phyloP scores from a whole-genome alignment of 2,797 vertebrate species.

The Macropodus opercularis region DNA sequence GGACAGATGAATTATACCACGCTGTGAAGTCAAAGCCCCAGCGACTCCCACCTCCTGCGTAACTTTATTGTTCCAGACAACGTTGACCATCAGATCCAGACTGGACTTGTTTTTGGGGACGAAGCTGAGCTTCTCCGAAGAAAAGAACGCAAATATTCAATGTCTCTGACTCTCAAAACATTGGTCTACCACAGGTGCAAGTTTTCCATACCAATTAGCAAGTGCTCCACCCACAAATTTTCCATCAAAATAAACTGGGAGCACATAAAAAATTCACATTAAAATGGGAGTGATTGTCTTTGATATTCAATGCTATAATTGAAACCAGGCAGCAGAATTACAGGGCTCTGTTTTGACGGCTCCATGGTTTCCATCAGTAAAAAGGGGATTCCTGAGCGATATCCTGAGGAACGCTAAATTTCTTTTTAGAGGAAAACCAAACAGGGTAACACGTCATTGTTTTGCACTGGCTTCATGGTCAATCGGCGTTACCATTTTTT shows the following conservation, averaged over 20 bases:
- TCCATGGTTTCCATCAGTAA: constrained; percentile 76
- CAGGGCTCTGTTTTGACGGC: constrained; percentile 73
- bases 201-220: constrained; percentile 82
- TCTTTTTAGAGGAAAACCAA: constrained; percentile 75
- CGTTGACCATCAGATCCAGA: constrained; percentile 59
- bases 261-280: constrained; percentile 77
- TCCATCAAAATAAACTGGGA: constrained; percentile 80
- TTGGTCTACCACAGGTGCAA: constrained; percentile 84
- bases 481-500: constrained; percentile 48
- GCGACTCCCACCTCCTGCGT: constrained; percentile 38
- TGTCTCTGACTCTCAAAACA: constrained; percentile 79
- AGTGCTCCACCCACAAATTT: constrained; percentile 80
- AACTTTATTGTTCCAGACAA: constrained; percentile 68
- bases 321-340: constrained; percentile 78
- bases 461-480: constrained; percentile 73
- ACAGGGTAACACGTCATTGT: constrained; percentile 75
- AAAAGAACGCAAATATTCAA: constrained; percentile 76
- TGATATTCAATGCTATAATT: constrained; percentile 83
- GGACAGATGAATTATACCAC: constrained; percentile 48
- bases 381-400: constrained; percentile 81
- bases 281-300: constrained; percentile 81
- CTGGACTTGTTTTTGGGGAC: constrained; percentile 71
- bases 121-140: constrained; percentile 63
- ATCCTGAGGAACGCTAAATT: constrained; percentile 75
- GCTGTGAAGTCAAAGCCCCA: constrained; percentile 24